Evolutionary conservation across 2,888 invertebrate genomes (phyloP).

Genomic region (Agrotis clavis): DNA sequence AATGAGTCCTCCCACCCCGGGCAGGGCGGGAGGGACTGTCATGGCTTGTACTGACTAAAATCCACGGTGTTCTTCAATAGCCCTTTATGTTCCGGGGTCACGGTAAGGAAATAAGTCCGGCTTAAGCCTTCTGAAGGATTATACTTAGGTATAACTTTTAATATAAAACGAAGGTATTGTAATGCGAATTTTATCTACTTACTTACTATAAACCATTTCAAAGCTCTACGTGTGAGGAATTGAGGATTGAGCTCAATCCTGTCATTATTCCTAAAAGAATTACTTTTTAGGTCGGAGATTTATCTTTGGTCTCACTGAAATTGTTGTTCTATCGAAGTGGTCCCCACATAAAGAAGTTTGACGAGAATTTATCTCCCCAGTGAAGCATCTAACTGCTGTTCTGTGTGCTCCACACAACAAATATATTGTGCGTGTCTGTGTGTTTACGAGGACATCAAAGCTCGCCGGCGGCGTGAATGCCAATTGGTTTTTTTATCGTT

Average conservation of each 20-base stretch:
- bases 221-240: not conserved
- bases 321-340: not conserved
- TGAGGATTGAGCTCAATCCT: not conserved
- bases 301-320: conserved; percentile 2
- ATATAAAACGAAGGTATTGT: not conserved
- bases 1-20: too few species aligned
- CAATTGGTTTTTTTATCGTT: conserved; percentile 87
- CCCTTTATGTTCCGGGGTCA: too few species aligned
- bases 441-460: conserved; percentile 81
- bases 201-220: not conserved
- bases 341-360: conserved; percentile 41
- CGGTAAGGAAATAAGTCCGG: too few species aligned
- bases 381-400: conserved; percentile 14
- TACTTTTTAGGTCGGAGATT: not conserved
- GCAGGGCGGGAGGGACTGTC: too few species aligned
- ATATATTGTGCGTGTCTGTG: conserved; percentile 47
- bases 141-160: too few species aligned
- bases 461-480: conserved; percentile 78
- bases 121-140: too few species aligned
- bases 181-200: not conserved
- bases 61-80: too few species aligned
- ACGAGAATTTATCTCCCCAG: conserved; percentile 47
- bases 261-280: not conserved
- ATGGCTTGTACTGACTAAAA: too few species aligned
- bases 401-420: conserved; percentile 40